Conservation (phyloP, 2,888 invertebrate species). For the Nematopogon swammerdamellus region DNA sequence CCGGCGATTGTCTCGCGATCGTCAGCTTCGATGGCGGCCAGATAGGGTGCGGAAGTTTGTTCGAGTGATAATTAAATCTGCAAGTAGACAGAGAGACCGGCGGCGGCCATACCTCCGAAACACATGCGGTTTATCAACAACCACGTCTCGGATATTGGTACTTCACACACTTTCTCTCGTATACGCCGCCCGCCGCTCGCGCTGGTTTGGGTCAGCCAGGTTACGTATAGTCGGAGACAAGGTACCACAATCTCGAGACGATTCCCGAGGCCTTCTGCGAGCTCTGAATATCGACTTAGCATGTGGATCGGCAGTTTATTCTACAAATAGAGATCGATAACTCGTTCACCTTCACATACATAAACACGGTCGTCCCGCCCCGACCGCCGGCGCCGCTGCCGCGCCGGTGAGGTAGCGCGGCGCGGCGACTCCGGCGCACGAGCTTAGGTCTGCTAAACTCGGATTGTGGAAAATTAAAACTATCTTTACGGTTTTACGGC, state of each 20-base stretch:
- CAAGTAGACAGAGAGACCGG: background rate
- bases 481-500: no score
- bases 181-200: background rate
- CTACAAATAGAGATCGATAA: background rate
- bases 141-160: background rate
- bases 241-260: background rate
- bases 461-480: no score
- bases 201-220: background rate
- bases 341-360: background rate
- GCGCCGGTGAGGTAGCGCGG: no score
- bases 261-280: background rate
- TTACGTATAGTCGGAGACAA: background rate
- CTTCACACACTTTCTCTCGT: background rate
- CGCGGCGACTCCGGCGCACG: no score
- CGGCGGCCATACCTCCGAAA: background rate
- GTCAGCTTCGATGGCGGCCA: background rate
- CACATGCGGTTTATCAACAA: background rate
- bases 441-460: no score
- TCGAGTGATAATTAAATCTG: background rate
- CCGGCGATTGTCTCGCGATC: background rate
- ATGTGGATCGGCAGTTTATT: background rate
- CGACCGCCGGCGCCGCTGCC: no score
- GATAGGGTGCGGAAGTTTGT: background rate
- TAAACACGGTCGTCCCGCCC: background rate
- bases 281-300: background rate